A percentile compares a stretch with the other conserved stretches of the same genome.
Conservation (phyloP, 2,113 vertebrate species). For the Charadrius vociferus region DNA sequence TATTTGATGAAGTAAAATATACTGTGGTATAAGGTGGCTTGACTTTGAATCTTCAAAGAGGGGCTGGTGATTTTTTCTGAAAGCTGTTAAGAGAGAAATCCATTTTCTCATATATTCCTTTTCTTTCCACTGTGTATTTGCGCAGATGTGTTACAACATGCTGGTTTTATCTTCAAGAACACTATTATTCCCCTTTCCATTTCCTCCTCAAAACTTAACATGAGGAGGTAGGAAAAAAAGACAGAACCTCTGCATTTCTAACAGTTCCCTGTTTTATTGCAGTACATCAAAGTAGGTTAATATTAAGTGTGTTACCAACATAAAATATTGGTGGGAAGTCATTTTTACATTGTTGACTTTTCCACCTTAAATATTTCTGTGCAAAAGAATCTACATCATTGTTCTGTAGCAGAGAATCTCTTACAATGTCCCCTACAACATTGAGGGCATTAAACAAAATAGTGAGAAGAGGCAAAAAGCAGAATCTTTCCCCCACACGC, state of each 20-base stretch:
- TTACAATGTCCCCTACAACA: constrained; percentile 87
- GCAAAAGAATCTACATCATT: constrained; percentile 93
- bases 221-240: background rate
- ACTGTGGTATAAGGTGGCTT: background rate
- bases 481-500: constrained; percentile 63
- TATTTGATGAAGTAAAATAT: background rate
- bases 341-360: constrained; percentile 85
- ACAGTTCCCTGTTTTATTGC: constrained; percentile 97
- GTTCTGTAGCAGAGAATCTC: constrained; percentile 88
- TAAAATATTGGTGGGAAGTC: constrained; percentile 84
- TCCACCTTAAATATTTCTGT: constrained; percentile 98
- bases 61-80: background rate
- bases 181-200: background rate
- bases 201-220: background rate
- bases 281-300: constrained; percentile 97
- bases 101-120: background rate
- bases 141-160: background rate
- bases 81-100: background rate
- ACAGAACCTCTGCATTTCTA: constrained; percentile 70
- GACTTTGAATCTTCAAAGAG: background rate
- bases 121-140: background rate
- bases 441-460: constrained; percentile 81
- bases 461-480: constrained; percentile 76
- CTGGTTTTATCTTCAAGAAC: background rate
- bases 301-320: constrained; percentile 90